A percentile compares a stretch with the other conserved stretches of the same genome.
Evolutionary conservation across 2,888 invertebrate genomes (phyloP).

Genomic region (Anticlea derivata): DNA sequence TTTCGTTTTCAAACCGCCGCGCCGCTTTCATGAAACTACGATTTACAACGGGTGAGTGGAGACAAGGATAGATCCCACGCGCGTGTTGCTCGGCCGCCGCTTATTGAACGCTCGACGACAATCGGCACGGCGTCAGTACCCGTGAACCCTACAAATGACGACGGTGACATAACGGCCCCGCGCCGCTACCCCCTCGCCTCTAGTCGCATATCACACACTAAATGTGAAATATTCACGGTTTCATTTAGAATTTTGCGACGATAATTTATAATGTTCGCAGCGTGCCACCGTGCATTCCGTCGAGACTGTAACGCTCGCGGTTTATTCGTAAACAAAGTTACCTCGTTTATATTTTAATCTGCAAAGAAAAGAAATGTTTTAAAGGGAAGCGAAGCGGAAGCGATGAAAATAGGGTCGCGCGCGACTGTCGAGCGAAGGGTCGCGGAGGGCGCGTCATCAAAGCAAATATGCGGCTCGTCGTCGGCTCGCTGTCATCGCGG

Average conservation of each 20-base stretch:
- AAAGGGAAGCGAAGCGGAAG: slow-evolving; percentile 39
- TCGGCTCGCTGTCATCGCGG: slow-evolving; percentile 64
- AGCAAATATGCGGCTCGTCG: slow-evolving; percentile 58
- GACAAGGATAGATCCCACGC: slow-evolving; percentile 10
- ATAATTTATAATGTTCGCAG: slow-evolving; percentile 60
- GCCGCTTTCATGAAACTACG: background rate
- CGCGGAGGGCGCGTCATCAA: slow-evolving; percentile 45
- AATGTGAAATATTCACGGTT: slow-evolving; percentile 55
- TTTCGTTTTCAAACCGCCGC: background rate
- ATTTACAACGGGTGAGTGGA: background rate
- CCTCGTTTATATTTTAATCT: slow-evolving; percentile 53
- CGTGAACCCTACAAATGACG: slow-evolving; percentile 47
- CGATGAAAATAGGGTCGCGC: slow-evolving; percentile 30
- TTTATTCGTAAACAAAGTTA: slow-evolving; percentile 42
- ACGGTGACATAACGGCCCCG: too few relatives aligned
- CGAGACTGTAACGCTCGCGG: slow-evolving; percentile 24
- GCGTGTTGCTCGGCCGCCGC: background rate
- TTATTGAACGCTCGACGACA: slow-evolving; percentile 13
- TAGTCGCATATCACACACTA: slow-evolving; percentile 43
- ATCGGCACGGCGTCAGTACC: slow-evolving; percentile 32
- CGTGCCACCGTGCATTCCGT: slow-evolving; percentile 52
- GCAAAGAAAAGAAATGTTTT: slow-evolving; percentile 46
- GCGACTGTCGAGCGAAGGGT: slow-evolving; percentile 8
- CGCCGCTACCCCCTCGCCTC: slow-evolving; percentile 14
- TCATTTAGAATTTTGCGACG: slow-evolving; percentile 64